Conservation (phyloP, 2,888 invertebrate genomes). For the Rhingia rostrata region DNA sequence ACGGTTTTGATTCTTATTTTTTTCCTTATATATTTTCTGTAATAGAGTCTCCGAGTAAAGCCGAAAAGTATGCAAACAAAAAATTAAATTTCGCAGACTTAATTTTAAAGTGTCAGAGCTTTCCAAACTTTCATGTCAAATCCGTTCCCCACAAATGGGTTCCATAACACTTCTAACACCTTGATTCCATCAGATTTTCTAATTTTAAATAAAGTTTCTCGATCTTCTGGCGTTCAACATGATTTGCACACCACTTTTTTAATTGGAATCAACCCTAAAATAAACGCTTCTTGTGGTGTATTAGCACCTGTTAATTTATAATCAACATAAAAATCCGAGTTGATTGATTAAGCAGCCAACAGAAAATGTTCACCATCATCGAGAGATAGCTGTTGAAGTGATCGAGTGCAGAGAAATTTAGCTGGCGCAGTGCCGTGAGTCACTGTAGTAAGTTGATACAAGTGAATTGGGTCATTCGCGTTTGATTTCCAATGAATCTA, state of each 20-base stretch:
- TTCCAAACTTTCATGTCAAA: no score
- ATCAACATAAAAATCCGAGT: conserved; percentile 28
- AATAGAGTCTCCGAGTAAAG: no score
- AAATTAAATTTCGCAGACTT: no score
- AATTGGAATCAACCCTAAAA: conserved; percentile 26
- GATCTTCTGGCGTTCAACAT: conserved; percentile 26
- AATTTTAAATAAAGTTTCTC: conserved; percentile 59
- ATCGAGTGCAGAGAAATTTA: conserved; percentile 40
- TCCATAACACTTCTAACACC: conserved; percentile 68
- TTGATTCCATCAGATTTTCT: conserved; percentile 57
- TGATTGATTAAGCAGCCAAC: conserved; percentile 16
- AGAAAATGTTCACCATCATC: conserved; percentile 32
- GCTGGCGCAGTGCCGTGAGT: conserved; percentile 56
- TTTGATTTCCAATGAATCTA: conserved; percentile 61
- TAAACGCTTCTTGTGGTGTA: conserved; percentile 3
- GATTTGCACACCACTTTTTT: conserved; percentile 50
- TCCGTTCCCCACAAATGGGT: no score
- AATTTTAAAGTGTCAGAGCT: no score
- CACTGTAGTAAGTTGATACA: conserved; percentile 45
- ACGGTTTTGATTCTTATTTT: no score
- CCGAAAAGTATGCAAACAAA: no score
- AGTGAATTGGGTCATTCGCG: conserved; percentile 27
- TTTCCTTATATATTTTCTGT: no score
- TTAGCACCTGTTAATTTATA: neutral
- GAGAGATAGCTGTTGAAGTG: conserved; percentile 26